Evolutionary conservation across 2,888 invertebrate species (phyloP).

Genomic region (Sesamia inferens): DNA sequence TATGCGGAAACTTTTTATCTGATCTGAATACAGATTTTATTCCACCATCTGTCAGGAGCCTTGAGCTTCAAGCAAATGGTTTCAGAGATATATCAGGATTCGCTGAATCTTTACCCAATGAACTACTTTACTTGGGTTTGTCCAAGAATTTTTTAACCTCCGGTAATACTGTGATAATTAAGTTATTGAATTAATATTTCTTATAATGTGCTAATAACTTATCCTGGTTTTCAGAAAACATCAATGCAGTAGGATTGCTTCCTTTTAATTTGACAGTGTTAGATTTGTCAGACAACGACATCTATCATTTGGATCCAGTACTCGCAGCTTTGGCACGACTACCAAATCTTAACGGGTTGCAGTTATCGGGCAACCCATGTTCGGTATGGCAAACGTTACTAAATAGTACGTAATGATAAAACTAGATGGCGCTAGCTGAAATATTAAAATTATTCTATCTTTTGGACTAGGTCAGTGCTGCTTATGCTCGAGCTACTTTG

Average conservation of each 20-base stretch:
- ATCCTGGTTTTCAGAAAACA: constrained; percentile 69
- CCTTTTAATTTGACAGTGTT: constrained; percentile 77
- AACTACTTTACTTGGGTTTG: constrained; percentile 87
- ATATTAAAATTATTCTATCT: not conserved
- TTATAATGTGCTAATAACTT: not conserved
- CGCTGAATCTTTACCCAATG: constrained; percentile 75
- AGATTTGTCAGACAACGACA: constrained; percentile 90
- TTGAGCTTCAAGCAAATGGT: constrained; percentile 88
- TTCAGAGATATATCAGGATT: constrained; percentile 78
- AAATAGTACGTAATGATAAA: constrained; percentile 23
- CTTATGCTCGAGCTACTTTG: constrained; percentile 84
- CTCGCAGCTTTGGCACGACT: constrained; percentile 78
- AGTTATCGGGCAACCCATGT: constrained; percentile 90
- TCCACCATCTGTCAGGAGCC: constrained; percentile 78
- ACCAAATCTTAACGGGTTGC: constrained; percentile 81
- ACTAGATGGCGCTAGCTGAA: constrained; percentile 71
- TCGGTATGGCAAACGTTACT: constrained; percentile 75
- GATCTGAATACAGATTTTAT: constrained; percentile 77
- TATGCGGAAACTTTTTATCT: constrained; percentile 82
- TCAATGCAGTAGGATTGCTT: constrained; percentile 69
- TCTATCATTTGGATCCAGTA: constrained; percentile 85
- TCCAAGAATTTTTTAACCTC: constrained; percentile 84
- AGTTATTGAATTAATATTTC: not conserved
- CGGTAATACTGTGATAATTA: constrained; percentile 65
- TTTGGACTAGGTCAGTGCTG: constrained; percentile 79